Evolutionary conservation across 23 tunicate genomes (phyloP).

Genomic region (Halocynthia roretzi): DNA sequence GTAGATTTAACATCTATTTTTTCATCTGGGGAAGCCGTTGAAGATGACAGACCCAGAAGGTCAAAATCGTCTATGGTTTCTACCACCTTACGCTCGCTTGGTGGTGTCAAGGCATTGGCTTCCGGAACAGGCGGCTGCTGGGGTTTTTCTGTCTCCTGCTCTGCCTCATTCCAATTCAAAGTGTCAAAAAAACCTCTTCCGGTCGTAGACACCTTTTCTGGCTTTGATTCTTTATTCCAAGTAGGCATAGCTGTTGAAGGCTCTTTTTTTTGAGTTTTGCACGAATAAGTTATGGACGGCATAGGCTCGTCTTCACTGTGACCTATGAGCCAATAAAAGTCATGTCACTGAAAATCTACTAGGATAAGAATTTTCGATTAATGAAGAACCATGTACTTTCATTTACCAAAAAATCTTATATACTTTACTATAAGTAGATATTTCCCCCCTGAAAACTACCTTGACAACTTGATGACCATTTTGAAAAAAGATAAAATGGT

Average conservation of each 20-base stretch:
- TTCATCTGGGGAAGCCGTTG: not conserved
- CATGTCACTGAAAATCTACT: too few relatives aligned
- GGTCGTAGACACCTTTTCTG: not conserved
- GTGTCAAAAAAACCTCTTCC: slow-evolving; percentile 43
- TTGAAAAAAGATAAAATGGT: not conserved
- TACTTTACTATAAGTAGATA: too few relatives aligned
- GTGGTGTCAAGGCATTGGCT: slow-evolving; percentile 6
- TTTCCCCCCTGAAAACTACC: too few relatives aligned
- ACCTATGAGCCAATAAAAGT: not conserved
- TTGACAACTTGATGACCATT: too few relatives aligned
- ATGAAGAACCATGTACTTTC: not conserved
- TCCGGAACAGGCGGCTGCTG: not conserved
- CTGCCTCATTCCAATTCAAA: slow-evolving; percentile 38
- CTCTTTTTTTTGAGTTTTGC: not conserved
- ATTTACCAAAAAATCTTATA: not conserved
- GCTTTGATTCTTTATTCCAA: not conserved
- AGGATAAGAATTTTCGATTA: too few relatives aligned
- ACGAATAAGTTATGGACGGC: slow-evolving; percentile 34
- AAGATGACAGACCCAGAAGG: slow-evolving; percentile 46
- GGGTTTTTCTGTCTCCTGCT: not conserved
- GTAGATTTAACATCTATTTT: not conserved
- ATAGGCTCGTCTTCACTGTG: slow-evolving; percentile 33
- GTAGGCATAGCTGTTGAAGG: not conserved
- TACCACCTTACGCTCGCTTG: slow-evolving; percentile 9
- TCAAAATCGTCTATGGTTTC: slow-evolving; percentile 51